Base-by-base conservation (phyloP, 2,113 vertebrate genomes). In the Eptesicus fuscus region DNA sequence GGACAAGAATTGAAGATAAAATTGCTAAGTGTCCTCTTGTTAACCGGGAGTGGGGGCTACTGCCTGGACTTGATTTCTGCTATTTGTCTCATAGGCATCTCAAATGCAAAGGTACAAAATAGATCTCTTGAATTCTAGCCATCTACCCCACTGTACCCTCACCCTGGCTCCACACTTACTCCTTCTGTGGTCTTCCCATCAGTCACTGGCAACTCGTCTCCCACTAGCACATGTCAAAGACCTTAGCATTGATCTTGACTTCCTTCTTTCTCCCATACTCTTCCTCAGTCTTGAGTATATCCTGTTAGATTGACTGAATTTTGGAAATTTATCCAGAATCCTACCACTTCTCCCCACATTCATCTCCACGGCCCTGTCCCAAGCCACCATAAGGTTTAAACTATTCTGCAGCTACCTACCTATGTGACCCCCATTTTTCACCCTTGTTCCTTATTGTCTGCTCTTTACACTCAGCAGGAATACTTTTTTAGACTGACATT, bases 111-210 rank as follows among this genome's bases (percentile, higher is more conserved):
- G 28, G 23, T 17, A n/a, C 3, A 42, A 1, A 17, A 3, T 17
- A 47, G 20, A 71, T 16, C 4, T 56, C 37, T 51, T 86, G 51
- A 35, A 67, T 67, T 67, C 40, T 23, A 83, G n/a, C 10, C 1
- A 0, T 51, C 30, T 51, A n/a, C 49, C 16, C n/a, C 1, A 35
- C 17, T 5, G 7, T 7, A 4, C n/a, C 28, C 22, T 49, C 3
- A n/a, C 9, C 3, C 44, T 5, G 3, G 37, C 13, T 9, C 30
- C 20, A 28, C 4, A 8, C 11, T 2, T 69, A 8, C 1, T 42
- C 32, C 17, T 35, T 28, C 56, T 51, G 4, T 9, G 17, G 10
- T 53, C 51, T 40, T 51, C n/a, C 7, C 16, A 5, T 44, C 20
- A 23, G 37, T 53, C 18, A 28, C 8, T 17, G 12, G 28, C 13